Percentiles rank a stretch among this genome's conserved stretches.
Conservation (phyloP, 2,797 vertebrate species). For the Neoniphon sammara region DNA sequence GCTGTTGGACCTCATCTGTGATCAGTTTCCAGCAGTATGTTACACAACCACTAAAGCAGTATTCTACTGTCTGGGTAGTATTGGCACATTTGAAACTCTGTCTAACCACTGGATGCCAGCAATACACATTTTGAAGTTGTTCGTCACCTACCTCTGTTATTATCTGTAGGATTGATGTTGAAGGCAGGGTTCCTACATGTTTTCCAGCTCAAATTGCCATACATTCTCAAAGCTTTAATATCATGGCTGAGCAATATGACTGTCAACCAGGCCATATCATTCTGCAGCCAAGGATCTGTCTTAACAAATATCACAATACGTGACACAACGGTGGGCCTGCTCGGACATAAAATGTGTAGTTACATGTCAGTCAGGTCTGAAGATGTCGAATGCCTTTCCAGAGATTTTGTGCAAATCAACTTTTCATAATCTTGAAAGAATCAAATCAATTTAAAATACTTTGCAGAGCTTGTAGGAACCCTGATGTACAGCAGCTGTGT, state of each 20-base stretch:
- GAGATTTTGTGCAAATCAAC: slow-evolving; percentile 26
- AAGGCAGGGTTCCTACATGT: slow-evolving; percentile 40
- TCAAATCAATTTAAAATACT: slow-evolving; percentile 13
- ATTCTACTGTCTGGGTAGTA: slow-evolving; percentile 36
- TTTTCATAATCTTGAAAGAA: background rate
- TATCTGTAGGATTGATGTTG: slow-evolving; percentile 55
- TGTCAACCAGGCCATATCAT: background rate
- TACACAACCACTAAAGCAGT: slow-evolving; percentile 27
- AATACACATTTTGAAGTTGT: slow-evolving; percentile 59
- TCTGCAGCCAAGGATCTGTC: background rate
- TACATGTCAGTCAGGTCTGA: slow-evolving; percentile 8
- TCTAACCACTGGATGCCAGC: slow-evolving; percentile 72
- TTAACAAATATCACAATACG: background rate
- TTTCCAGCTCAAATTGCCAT: slow-evolving; percentile 7
- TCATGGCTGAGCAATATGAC: background rate
- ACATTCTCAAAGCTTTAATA: background rate
- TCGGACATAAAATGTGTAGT: slow-evolving; percentile 10
- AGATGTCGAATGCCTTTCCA: slow-evolving; percentile 12
- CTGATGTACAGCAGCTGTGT: slow-evolving; percentile 15
- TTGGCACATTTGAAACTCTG: slow-evolving; percentile 48
- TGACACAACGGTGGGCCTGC: slow-evolving; percentile 1
- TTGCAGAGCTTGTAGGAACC: slow-evolving; percentile 37
- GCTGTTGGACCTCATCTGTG: background rate
- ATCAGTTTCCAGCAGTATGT: slow-evolving; percentile 8
- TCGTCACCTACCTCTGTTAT: slow-evolving; percentile 78